Evolutionary conservation across 1,140 invertebrate genomes (phyloP), one percentile per base, ranked within the genome.

Genomic region (Habropoda laboriosa): DNA sequence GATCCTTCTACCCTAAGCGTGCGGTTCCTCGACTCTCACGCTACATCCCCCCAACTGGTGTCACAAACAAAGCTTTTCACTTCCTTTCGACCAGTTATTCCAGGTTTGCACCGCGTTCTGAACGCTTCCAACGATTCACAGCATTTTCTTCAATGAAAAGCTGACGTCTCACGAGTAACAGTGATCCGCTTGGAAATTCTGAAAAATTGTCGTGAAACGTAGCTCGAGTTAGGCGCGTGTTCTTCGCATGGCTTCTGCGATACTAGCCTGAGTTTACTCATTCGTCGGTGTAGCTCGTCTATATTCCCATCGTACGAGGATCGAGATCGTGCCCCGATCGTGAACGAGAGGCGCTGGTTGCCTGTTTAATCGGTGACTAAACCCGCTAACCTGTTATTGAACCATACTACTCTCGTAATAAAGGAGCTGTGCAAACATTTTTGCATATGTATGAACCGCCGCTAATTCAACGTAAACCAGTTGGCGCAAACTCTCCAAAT

Each of bases 331-430:
- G 27, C 77, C 42, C 72, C 42, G 77, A 83, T 83, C 72, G 77
- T 24, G 30, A n/a, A 57, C 71, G 42, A 49, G 42, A 49, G 76
- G 51, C 63, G 78, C 45, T 84, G 53, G n/a, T 73, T 72, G 53
- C 35, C 30, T 42, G 49, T 79, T 55, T 85, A 86, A 86, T 85
- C 84, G 80, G 64, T 86, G 83, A 86, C 84, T 86, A 86, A 86
- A 85, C 83, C 40, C 71, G 49, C 42, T 38, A 67, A 72, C 82
- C 73, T 85, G 79, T 70, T 58, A 80, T 49, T 68, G 76, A 79
- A 79, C 77, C 58, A 73, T 63, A 73, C 38, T 55, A 70, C 58
- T 71, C 55, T 55, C 35, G 18, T 60, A 61, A 71, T 60, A 45
- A 78, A 71, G 24, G 75, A 71, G 66, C 16, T 3, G 66, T n/a